These are phyloP conservation scores for Syngnathoides biaculeatus DNA, from an alignment of 2,113 vertebrate species.

Conservation along the genomic window DNA sequence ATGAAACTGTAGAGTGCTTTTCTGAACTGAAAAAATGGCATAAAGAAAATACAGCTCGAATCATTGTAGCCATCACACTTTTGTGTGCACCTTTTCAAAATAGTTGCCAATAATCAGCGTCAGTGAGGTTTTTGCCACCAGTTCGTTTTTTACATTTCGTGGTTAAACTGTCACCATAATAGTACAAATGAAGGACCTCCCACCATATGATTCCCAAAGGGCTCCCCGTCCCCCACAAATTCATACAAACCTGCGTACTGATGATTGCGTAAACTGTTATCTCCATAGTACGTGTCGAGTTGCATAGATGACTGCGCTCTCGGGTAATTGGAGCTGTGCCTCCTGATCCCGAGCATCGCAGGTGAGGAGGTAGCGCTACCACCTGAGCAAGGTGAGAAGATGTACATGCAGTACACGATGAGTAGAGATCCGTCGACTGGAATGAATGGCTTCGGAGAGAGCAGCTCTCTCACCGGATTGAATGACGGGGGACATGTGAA, in stretches of 20 bases:
- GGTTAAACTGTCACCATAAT: background rate
- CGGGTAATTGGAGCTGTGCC: constrained; percentile 87
- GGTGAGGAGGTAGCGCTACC: constrained; percentile 96
- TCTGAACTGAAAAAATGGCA: too few relatives aligned
- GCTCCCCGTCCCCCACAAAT: background rate
- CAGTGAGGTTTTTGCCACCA: too few relatives aligned
- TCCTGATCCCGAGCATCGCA: constrained; percentile 88
- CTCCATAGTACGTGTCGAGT: constrained; percentile 91
- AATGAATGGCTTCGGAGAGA: background rate
- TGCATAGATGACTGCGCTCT: constrained; percentile 93
- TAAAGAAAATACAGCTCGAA: too few relatives aligned
- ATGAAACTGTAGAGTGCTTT: background rate
- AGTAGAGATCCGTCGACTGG: too few relatives aligned
- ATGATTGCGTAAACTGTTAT: constrained; percentile 83
- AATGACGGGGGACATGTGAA: constrained; percentile 93
- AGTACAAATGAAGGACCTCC: background rate
- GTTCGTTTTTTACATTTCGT: background rate
- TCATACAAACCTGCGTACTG: constrained; percentile 80
- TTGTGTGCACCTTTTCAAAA: too few relatives aligned
- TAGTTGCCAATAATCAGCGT: too few relatives aligned
- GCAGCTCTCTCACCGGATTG: constrained; percentile 84
- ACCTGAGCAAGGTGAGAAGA: constrained; percentile 63
- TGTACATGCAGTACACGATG: background rate
- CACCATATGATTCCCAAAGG: background rate
- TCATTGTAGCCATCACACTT: too few relatives aligned